A percentile compares a stretch with the other conserved stretches of the same genome.
Conservation (phyloP, 2,888 invertebrate species). For the Heteropelma amictum region DNA sequence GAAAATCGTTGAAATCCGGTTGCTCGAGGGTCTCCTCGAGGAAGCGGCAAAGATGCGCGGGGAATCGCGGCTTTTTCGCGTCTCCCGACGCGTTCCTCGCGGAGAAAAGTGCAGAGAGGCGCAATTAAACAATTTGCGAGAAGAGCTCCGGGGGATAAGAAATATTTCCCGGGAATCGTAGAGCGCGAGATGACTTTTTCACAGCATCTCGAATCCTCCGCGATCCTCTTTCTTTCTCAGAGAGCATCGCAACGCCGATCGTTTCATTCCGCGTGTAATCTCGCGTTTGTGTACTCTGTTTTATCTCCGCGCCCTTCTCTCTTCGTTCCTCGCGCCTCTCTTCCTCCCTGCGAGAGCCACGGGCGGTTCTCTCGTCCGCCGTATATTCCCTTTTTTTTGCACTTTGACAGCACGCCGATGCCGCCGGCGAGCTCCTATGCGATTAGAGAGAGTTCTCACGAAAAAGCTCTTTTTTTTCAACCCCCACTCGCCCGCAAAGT, state of each 20-base stretch:
- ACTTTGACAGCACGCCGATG: background rate
- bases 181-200: constrained; percentile 51
- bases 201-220: constrained; percentile 51
- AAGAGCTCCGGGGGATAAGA: constrained; percentile 55
- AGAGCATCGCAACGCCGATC: background rate
- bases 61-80: too few relatives aligned
- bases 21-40: too few relatives aligned
- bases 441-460: too few relatives aligned
- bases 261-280: constrained; percentile 50
- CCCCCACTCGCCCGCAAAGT: too few relatives aligned
- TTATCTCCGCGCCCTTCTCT: too few relatives aligned
- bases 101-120: constrained; percentile 42
- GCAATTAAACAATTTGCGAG: constrained; percentile 71
- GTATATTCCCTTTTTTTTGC: constrained; percentile 20
- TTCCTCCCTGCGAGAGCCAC: constrained; percentile 13
- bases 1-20: too few relatives aligned
- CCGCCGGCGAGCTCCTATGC: background rate
- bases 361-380: constrained; percentile 5
- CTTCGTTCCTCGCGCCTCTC: too few relatives aligned
- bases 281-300: constrained; percentile 7
- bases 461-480: too few relatives aligned
- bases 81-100: too few relatives aligned
- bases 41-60: background rate
- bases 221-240: constrained; percentile 16
- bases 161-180: constrained; percentile 57